Base-by-base conservation (phyloP, 2,797 vertebrate genomes). In the Epinephelus malabaricus region DNA sequence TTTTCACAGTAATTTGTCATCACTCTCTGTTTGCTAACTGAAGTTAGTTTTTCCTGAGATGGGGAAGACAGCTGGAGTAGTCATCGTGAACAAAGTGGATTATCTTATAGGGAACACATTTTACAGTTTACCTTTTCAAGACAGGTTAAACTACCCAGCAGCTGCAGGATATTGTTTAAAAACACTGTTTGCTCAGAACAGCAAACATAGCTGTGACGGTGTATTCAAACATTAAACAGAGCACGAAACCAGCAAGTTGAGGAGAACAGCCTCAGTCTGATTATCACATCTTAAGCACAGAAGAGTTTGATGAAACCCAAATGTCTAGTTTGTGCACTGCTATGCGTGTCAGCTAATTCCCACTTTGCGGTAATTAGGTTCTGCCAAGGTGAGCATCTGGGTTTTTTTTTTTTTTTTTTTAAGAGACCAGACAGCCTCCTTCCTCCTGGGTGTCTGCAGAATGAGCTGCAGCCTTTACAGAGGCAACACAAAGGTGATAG, bases 261-360 rank as follows among this genome's bases (percentile, higher is more conserved):
- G 27, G 55, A 61, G 25, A 50, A 38, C 8, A 18, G 30, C 34
- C 34, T 62, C 18, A 53, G 58, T 64, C 40, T 62, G 50, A 51
- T 46, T 55, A 55, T 50, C 59, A 66, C 8, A 7, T 67, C 13
- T 67, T 14, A 66, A 50, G 50, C 19, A 56, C n/a, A 9, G 11
- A 40, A 53, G 43, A 65, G 51, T 84, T 79, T 78, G 19, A 74
- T 73, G 21, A 79, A 71, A 73, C 17, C 67, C 55, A 67, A 64
- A 80, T 34, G 74, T 61, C 13, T 59, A 27, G 56, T 79, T 83
- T 59, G 76, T 59, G 59, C 69, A 72, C 49, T 55, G 63, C 21
- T 54, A 68, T 19, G 30, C 56, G 8, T 67, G 73, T 38, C 73
- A 49, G 47, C 60, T 73, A 27, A 61, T 73, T 64, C 72, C 62